Evolutionary conservation across 2,113 vertebrate genomes (phyloP), one percentile per base, ranked within the genome.

Genomic region (Ploceus nigricollis): DNA sequence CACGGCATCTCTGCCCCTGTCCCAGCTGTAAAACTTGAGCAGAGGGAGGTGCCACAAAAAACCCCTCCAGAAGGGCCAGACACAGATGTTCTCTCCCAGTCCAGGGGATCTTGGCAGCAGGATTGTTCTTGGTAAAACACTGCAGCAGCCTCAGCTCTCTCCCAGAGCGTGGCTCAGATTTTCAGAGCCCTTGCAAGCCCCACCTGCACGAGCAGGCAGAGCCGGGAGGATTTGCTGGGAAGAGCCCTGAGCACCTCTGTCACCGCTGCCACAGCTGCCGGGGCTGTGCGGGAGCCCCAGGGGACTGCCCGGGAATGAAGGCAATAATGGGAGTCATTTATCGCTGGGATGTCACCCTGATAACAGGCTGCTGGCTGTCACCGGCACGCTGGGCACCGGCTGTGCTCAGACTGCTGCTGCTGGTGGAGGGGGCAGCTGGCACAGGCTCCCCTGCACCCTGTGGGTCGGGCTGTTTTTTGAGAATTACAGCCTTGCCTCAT

Each of bases 321-420:
- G 75, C 80, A 45, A 17, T 76, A 94, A 89, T 37, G 57, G 76
- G 58, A 60, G 9, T 54, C 54, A 1, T 95, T 95, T 70, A 30
- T 96, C 94, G 77, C 45, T 1, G 3, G 72, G 90, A 50, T 93
- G 88, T 92, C 94, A 68, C 61, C 79, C 90, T 17, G 69, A 44
- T 6, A 35, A 31, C 53, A 10, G 10, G 9, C 83, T 84, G 87
- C 73, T 60, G 82, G 63, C 6, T 15, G 17, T 20, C 94, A n/a
- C n/a, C n/a, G n/a, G n/a, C n/a, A 0, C 7, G 3, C 51, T 9
- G 79, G 69, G 51, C 0, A 27, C 22, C 40, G 45, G 57, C 77
- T 58, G 73, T 2, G 33, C 65, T 73, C 0, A 0, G 53, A 0
- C 60, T 71, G 76, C 89, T 30, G 23, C 56, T 1, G 7, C 3